Percentiles rank a stretch among this genome's conserved stretches.
phyloP scores from a whole-genome alignment of 2,888 invertebrate genomes.

The Chrysomela aeneicollis region DNA sequence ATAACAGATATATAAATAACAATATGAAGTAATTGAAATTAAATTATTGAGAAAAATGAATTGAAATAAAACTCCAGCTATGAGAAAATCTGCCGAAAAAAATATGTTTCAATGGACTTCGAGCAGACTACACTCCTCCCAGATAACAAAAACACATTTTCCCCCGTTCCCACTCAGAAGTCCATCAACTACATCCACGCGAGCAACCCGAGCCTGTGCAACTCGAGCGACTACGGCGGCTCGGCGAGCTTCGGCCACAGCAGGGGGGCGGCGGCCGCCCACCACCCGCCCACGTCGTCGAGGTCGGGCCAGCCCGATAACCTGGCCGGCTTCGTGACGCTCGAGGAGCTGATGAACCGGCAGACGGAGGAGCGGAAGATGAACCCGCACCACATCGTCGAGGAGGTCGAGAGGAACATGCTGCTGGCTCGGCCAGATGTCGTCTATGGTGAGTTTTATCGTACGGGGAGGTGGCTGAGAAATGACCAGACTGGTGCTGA shows the following conservation, averaged over 20 bases:
- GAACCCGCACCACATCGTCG: constrained; percentile 54
- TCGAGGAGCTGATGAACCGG: constrained; percentile 82
- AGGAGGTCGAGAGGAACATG: constrained; percentile 52
- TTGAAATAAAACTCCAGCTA: no score
- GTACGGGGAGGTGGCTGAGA: no score
- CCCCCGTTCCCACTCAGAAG: constrained; percentile 49
- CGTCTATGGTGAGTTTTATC: constrained; percentile 65
- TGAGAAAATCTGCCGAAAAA: no score
- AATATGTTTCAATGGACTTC: no score
- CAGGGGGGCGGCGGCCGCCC: neutral
- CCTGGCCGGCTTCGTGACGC: constrained; percentile 74
- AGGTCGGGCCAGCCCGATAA: constrained; percentile 54
- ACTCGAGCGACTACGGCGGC: constrained; percentile 62
- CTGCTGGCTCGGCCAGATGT: constrained; percentile 65
- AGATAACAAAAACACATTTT: no score
- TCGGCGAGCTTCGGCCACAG: constrained; percentile 39
- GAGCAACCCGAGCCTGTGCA: constrained; percentile 76
- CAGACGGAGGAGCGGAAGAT: constrained; percentile 76
- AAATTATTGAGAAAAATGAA: no score
- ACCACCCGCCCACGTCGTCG: no score
- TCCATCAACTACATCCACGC: constrained; percentile 74
- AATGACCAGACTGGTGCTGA: no score
- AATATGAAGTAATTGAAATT: no score
- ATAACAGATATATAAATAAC: no score
- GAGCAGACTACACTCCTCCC: no score